phyloP scores from a whole-genome alignment of 2,113 vertebrate species.

The Apteryx owenii region DNA sequence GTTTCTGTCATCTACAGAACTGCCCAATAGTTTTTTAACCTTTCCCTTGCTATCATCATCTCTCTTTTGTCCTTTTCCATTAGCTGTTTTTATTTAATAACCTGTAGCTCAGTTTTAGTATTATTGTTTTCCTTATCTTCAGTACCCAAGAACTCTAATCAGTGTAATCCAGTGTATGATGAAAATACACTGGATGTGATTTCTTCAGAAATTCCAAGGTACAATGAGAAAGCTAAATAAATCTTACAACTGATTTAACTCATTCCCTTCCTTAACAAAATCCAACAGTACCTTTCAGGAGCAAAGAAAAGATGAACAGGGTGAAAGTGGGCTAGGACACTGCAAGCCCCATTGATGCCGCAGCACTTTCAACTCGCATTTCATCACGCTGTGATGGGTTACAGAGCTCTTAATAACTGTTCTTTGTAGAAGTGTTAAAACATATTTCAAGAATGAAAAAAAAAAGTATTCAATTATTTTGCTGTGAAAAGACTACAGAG shows the following conservation, averaged over 20 bases:
- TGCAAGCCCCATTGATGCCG: accelerated
- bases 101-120: neutral
- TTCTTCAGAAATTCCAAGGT: neutral
- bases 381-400: accelerated
- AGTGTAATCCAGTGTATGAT: neutral
- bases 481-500: neutral
- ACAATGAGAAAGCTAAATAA: constrained; percentile 3
- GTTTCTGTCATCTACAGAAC: neutral
- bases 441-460: neutral
- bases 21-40: neutral
- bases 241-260: constrained; percentile 7
- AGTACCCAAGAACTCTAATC: constrained; percentile 11
- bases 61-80: neutral
- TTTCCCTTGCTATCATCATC: neutral
- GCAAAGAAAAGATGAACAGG: neutral
- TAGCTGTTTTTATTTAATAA: constrained; percentile 30
- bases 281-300: neutral
- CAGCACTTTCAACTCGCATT: neutral
- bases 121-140: constrained; percentile 31
- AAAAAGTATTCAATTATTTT: neutral
- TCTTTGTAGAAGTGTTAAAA: neutral
- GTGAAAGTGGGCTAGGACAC: accelerated
- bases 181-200: neutral
- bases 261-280: neutral
- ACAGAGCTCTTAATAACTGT: neutral